Evolutionary conservation across 2,113 vertebrate species (phyloP), one percentile per base, ranked within the genome.

Genomic region (Ia io): DNA sequence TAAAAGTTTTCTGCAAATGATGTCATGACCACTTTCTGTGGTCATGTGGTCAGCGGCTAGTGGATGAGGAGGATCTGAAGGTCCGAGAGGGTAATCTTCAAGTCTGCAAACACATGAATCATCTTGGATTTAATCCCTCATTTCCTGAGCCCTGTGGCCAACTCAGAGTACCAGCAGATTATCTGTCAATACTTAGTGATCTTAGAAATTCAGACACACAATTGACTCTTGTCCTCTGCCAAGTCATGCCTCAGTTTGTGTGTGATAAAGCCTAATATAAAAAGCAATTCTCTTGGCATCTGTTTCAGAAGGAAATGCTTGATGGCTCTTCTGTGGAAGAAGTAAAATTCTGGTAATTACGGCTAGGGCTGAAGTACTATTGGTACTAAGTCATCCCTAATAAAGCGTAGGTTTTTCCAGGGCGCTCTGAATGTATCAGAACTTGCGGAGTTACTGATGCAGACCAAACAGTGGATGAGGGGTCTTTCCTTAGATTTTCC

Each of bases 281-380:
- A 87, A 88, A 84, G 35, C 56, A 95, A 3, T 59, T 89, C 18
- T 44, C 49, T 61, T 74, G 18, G n/a, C 35, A 83, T 70, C 88
- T 88, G 6, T 87, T 90, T 95, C 59, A 92, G 65, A 79, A 93
- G 32, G 42, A 94, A 94, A 65, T 59, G 12, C 37, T 42, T 20
- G 80, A 3, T 88, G 44, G 3, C 44, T 93, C 25, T 85, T 84
- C 65, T 87, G 2, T 92, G 80, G 22, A 85, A 56, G 40, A 95
- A 35, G 2, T 49, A 56, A 95, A 97, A 47, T 35, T 63, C 47
- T 71, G 37, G 90, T 65, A 69, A 73, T 84, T 82, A 56, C 44
- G 79, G 30, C 20, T 30, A 70, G 20, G 22, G 40, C 69, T 94
- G 49, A 63, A 59, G 42, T 93, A 37, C 74, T 63, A 6, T 73